A percentile compares a stretch with the other conserved stretches of the same genome.
Evolutionary conservation across 2,113 vertebrate species (phyloP).

Genomic region (Etheostoma cragini): DNA sequence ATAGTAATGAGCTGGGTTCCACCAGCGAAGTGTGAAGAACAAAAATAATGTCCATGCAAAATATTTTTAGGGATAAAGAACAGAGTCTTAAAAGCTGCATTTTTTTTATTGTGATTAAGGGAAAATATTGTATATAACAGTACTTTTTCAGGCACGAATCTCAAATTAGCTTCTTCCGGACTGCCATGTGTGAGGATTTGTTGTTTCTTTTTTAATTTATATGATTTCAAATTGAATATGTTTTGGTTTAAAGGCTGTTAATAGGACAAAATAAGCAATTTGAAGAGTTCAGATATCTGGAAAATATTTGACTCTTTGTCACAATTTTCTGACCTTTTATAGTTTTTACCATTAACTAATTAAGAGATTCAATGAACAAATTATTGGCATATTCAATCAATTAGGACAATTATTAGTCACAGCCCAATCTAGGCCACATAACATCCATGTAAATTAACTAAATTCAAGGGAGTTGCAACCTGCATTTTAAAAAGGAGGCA

Average conservation of each 20-base stretch:
- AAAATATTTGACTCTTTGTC: neutral
- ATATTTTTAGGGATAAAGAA: neutral
- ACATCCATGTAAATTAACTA: too few species aligned
- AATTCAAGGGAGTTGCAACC: neutral
- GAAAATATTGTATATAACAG: neutral
- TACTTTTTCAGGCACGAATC: neutral
- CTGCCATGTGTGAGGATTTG: neutral
- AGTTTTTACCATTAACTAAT: neutral
- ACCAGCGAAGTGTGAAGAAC: conserved; percentile 8
- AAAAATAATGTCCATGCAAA: neutral
- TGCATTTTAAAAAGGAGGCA: neutral
- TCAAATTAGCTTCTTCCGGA: neutral
- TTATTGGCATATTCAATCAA: neutral
- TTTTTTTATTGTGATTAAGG: neutral
- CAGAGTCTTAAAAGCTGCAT: conserved; percentile 3
- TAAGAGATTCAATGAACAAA: neutral
- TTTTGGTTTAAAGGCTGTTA: neutral
- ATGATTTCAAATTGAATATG: neutral
- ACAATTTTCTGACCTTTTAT: neutral
- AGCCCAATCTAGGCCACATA: neutral
- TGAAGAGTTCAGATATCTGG: neutral
- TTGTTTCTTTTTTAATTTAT: neutral
- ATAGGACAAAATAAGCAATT: too few species aligned
- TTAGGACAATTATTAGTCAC: neutral
- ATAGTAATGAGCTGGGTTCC: conserved; percentile 6